These are phyloP conservation scores for Macrotrachela quadricornifera DNA, from an alignment of 1,140 invertebrate species.

Conservation along the genomic window DNA sequence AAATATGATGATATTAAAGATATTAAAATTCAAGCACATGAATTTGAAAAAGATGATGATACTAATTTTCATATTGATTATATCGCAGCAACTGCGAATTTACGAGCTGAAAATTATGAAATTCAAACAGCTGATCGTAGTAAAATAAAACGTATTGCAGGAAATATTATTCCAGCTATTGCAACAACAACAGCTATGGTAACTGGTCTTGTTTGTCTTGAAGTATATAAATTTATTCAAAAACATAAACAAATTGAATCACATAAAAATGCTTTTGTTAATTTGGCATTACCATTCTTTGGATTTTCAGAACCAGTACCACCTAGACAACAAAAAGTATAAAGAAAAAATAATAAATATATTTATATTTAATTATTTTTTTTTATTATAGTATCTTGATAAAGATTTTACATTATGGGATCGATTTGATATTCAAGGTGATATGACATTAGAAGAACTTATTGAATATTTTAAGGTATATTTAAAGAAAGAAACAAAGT, in stretches of 20 bases:
- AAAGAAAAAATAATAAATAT: too few relatives aligned
- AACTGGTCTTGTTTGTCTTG: constrained; percentile 72
- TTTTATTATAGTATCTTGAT: constrained; percentile 49
- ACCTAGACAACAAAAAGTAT: constrained; percentile 46
- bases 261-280: constrained; percentile 91
- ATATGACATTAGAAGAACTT: constrained; percentile 80
- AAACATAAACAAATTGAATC: constrained; percentile 38
- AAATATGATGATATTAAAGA: constrained; percentile 13
- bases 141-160: constrained; percentile 90
- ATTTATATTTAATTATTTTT: too few relatives aligned
- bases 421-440: constrained; percentile 78
- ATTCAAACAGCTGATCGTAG: constrained; percentile 79
- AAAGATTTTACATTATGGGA: constrained; percentile 94
- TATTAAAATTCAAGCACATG: constrained; percentile 56
- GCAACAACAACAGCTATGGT: constrained; percentile 93
- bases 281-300: constrained; percentile 84
- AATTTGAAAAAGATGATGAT: constrained; percentile 98
- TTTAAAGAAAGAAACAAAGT: constrained; percentile 37
- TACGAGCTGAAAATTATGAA: constrained; percentile 82
- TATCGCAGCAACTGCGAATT: constrained; percentile 85
- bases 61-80: constrained; percentile 96
- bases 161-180: constrained; percentile 95
- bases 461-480: constrained; percentile 73
- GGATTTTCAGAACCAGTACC: constrained; percentile 89
- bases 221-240: constrained; percentile 58